Evolutionary conservation across 2,888 invertebrate genomes (phyloP).

Genomic region (Gisinianus flammeolus): DNA sequence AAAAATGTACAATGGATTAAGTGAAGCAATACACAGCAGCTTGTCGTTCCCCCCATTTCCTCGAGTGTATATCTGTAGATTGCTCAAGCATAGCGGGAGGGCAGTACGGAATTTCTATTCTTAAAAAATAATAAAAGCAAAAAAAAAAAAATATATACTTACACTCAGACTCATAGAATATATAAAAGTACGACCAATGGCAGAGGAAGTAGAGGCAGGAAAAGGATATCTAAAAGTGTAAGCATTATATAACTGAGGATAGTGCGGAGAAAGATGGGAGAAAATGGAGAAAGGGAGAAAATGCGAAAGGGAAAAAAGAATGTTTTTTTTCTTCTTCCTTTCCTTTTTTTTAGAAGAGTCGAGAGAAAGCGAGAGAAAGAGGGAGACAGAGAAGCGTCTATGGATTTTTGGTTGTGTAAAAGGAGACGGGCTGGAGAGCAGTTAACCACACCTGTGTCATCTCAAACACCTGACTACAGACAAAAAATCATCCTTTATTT

Average conservation of each 20-base stretch:
- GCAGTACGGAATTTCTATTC: background rate
- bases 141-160: background rate
- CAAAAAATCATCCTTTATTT: slow-evolving; percentile 41
- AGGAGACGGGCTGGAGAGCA: slow-evolving; percentile 38
- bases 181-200: too few relatives aligned
- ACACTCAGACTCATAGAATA: background rate
- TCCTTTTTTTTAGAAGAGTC: background rate
- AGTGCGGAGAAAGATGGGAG: background rate
- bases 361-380: background rate
- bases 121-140: slow-evolving; percentile 12
- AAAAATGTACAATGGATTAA: slow-evolving; percentile 25
- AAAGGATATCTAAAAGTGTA: background rate
- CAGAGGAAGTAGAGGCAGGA: background rate
- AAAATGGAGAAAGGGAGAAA: background rate
- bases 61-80: background rate
- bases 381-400: background rate
- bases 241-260: too few relatives aligned
- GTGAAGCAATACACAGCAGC: slow-evolving; percentile 24
- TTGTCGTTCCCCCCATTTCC: background rate
- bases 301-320: slow-evolving; percentile 6
- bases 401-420: slow-evolving; percentile 9
- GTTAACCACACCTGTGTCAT: slow-evolving; percentile 55
- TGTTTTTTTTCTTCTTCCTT: background rate
- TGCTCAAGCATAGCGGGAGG: slow-evolving; percentile 22
- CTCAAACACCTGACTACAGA: slow-evolving; percentile 52